Evolutionary conservation across 2,113 vertebrate genomes (phyloP).

Genomic region (Corythornis madagascariensis): DNA sequence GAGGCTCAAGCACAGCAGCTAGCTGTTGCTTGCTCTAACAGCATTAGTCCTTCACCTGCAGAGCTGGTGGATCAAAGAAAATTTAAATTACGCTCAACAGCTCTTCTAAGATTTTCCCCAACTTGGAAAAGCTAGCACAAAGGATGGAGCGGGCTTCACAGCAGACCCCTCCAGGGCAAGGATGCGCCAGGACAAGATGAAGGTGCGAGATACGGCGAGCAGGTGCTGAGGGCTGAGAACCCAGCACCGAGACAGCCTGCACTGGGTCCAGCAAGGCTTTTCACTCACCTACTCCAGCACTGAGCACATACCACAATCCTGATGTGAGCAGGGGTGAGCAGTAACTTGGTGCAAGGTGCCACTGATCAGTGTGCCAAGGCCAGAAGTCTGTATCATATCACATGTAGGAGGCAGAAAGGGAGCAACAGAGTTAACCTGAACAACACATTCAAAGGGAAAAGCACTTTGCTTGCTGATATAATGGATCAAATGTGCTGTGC

Average conservation of each 20-base stretch:
- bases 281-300: neutral
- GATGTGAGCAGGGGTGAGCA: neutral
- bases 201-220: neutral
- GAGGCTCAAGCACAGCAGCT: neutral
- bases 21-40: neutral
- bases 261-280: neutral
- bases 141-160: neutral
- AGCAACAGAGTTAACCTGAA: neutral
- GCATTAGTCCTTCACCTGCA: neutral
- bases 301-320: neutral
- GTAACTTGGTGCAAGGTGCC: neutral
- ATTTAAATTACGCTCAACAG: neutral
- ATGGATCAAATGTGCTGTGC: neutral
- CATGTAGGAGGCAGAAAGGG: neutral
- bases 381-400: accelerated
- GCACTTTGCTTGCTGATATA: neutral
- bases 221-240: neutral
- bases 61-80: slow-evolving; percentile 25
- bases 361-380: neutral
- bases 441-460: neutral
- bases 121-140: neutral
- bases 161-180: neutral
- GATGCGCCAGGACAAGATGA: neutral
- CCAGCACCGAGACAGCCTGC: neutral
- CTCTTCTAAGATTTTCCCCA: neutral